Conservation (phyloP, 1,140 invertebrate species). For the Littorina saxatilis region DNA sequence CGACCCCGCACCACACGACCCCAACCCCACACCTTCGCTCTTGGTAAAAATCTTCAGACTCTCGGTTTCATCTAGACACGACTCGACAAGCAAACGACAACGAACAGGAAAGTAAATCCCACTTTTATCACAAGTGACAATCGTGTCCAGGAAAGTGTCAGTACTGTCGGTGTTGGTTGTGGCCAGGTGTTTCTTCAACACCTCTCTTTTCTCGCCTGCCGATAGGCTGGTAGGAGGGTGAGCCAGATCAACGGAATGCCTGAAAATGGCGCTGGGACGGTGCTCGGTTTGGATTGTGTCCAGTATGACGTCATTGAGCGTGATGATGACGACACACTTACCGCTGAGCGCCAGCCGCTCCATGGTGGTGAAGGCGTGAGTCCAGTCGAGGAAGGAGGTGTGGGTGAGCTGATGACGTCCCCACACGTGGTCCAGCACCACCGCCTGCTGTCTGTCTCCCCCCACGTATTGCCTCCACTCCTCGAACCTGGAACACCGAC, state of each 20-base stretch:
- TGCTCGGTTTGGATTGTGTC: not conserved
- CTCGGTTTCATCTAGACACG: not conserved
- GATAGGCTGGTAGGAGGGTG: not conserved
- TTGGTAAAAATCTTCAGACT: not conserved
- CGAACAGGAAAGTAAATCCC: not conserved
- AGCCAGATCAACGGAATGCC: not conserved
- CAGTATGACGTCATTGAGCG: constrained; percentile 1
- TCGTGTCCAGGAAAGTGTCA: not conserved
- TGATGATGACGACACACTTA: constrained; percentile 4
- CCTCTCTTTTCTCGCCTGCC: not conserved
- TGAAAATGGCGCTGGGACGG: not conserved
- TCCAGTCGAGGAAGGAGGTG: not conserved
- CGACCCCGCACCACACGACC: too few relatives aligned
- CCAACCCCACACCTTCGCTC: not conserved
- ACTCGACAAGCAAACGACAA: not conserved
- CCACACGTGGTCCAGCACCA: constrained; percentile 7
- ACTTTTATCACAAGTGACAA: not conserved
- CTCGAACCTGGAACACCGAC: constrained; percentile 6
- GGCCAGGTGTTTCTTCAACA: not conserved
- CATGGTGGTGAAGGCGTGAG: not conserved
- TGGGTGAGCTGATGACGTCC: not conserved
- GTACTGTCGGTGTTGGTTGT: too few relatives aligned
- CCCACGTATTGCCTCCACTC: constrained; percentile 6
- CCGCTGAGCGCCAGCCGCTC: not conserved
- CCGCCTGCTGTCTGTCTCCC: not conserved